These are phyloP conservation scores for Chiloscyllium punctatum DNA, from an alignment of 2,797 vertebrate species.

Conservation along the genomic window DNA sequence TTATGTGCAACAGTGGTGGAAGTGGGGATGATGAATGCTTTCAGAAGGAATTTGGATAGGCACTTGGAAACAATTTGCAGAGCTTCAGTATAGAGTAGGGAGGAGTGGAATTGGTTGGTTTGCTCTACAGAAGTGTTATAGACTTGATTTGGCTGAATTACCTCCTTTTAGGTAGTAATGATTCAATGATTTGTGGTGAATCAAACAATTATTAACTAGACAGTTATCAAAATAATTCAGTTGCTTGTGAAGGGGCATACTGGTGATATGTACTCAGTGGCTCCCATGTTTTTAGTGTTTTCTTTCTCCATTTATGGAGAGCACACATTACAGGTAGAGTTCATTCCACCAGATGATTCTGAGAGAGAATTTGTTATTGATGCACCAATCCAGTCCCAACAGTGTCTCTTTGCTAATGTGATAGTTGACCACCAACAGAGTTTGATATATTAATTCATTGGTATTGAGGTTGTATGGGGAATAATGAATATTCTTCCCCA, in stretches of 20 bases:
- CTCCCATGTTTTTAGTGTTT: not conserved
- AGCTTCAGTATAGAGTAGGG: too few species aligned
- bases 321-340: not conserved
- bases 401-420: not conserved
- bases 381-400: not conserved
- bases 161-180: too few species aligned
- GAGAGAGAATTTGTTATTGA: not conserved
- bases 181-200: not conserved
- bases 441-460: not conserved
- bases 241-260: not conserved
- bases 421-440: not conserved
- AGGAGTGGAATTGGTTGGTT: too few species aligned
- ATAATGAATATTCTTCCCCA: not conserved
- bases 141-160: too few species aligned
- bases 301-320: not conserved
- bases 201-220: not conserved
- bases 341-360: not conserved
- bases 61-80: too few species aligned
- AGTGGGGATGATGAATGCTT: too few species aligned
- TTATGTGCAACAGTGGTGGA: not conserved
- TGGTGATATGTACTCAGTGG: not conserved
- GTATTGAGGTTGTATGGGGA: not conserved
- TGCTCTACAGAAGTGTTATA: too few species aligned
- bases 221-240: not conserved
- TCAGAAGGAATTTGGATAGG: too few species aligned